Percentiles rank a stretch among this genome's conserved stretches.
These are phyloP conservation scores for Nesogale talazaci DNA, from an alignment of 2,113 vertebrate genomes.

Conservation along the genomic window DNA sequence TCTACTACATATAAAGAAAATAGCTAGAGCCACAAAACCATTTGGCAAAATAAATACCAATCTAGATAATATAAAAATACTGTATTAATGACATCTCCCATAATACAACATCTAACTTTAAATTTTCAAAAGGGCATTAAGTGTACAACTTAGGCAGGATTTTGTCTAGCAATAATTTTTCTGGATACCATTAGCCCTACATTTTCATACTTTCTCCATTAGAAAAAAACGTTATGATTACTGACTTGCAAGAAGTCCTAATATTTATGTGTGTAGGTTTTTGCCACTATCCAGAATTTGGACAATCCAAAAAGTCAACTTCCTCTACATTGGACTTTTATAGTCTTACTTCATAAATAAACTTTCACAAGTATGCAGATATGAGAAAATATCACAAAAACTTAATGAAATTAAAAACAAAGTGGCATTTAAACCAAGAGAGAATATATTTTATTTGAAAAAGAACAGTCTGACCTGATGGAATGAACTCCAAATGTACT, in stretches of 20 bases:
- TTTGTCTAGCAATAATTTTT: neutral
- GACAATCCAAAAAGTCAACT: neutral
- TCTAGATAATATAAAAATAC: conserved; percentile 31
- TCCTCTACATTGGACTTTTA: neutral
- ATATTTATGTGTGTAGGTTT: neutral
- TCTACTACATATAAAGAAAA: conserved; percentile 35
- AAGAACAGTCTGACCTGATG: neutral
- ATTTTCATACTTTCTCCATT: conserved; percentile 10
- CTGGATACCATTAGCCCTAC: neutral
- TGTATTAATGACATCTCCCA: neutral
- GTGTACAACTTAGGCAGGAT: neutral
- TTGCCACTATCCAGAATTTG: conserved; percentile 39
- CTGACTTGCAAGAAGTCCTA: neutral
- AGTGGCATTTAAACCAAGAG: neutral
- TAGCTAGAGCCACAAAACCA: neutral
- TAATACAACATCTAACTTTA: conserved; percentile 49
- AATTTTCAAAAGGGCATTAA: conserved; percentile 22
- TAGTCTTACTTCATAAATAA: neutral
- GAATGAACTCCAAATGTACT: too few relatives aligned
- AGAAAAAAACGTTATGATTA: neutral
- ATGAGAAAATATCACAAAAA: conserved; percentile 22
- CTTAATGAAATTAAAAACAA: conserved; percentile 22
- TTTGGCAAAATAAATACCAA: neutral
- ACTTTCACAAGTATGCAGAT: neutral
- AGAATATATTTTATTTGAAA: neutral